Percentiles rank a stretch among this genome's conserved stretches.
Evolutionary conservation across 1,140 invertebrate species (phyloP).

Genomic region (Protaetia brevitarsis): DNA sequence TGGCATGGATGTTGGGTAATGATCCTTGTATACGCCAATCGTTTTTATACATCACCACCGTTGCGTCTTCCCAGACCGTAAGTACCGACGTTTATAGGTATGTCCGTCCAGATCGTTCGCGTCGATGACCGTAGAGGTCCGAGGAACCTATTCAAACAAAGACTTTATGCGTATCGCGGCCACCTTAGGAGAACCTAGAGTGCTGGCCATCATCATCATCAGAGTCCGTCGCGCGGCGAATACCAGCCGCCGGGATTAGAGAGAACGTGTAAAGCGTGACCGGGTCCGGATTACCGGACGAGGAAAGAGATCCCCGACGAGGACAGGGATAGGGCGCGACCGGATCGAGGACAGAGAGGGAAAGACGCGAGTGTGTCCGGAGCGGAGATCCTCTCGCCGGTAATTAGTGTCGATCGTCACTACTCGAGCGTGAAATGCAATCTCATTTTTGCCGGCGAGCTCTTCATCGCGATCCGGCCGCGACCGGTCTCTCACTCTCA

Average conservation of each 20-base stretch:
- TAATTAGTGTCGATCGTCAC: conserved; percentile 37
- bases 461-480: background rate
- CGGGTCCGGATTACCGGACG: conserved; percentile 10
- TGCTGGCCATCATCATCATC: no score
- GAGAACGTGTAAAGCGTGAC: conserved; percentile 30
- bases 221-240: no score
- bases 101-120: no score
- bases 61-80: no score
- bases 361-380: background rate
- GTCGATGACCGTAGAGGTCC: no score
- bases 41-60: no score
- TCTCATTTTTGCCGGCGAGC: conserved; percentile 25
- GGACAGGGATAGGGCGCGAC: background rate
- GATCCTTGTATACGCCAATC: no score
- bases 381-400: conserved; percentile 26
- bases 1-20: no score
- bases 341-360: background rate
- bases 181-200: no score
- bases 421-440: conserved; percentile 37
- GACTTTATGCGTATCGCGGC: no score
- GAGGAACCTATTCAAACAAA: no score
- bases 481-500: conserved; percentile 6
- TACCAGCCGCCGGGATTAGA: background rate
- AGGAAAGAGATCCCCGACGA: background rate
- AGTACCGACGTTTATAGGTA: no score